These are phyloP conservation scores for Urocitellus parryii DNA, from an alignment of 2,113 vertebrate genomes.

Conservation along the genomic window DNA sequence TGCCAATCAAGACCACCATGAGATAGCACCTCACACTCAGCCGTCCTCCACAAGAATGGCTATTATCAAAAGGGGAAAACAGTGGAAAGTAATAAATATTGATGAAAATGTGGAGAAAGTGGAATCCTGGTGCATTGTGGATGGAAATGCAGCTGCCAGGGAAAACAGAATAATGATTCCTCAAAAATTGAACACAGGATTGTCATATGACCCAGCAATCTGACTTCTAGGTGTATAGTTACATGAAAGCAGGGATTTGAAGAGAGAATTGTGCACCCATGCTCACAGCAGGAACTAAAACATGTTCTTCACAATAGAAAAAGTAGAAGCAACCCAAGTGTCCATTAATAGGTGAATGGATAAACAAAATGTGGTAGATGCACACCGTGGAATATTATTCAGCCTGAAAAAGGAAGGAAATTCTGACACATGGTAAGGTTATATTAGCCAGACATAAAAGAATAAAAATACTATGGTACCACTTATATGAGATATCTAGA, in stretches of 20 bases:
- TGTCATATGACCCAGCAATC: neutral
- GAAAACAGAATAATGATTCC: neutral
- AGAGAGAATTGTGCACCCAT: neutral
- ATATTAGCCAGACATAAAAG: neutral
- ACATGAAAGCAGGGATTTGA: neutral
- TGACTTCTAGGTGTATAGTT: neutral
- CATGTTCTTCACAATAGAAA: neutral
- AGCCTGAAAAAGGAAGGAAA: neutral
- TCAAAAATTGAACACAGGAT: neutral
- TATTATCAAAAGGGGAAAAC: neutral
- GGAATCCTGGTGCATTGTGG: neutral
- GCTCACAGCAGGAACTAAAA: neutral
- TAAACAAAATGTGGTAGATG: neutral
- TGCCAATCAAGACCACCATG: neutral
- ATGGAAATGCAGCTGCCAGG: neutral
- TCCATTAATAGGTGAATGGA: neutral
- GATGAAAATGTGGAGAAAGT: neutral
- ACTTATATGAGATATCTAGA: neutral
- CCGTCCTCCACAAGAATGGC: neutral
- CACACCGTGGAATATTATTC: neutral
- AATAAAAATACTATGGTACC: neutral
- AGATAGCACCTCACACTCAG: neutral
- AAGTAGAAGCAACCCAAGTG: neutral
- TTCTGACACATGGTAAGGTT: neutral
- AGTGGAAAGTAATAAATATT: neutral